Base-by-base conservation (phyloP, 2,888 invertebrate species). In the Bombylius discolor region DNA sequence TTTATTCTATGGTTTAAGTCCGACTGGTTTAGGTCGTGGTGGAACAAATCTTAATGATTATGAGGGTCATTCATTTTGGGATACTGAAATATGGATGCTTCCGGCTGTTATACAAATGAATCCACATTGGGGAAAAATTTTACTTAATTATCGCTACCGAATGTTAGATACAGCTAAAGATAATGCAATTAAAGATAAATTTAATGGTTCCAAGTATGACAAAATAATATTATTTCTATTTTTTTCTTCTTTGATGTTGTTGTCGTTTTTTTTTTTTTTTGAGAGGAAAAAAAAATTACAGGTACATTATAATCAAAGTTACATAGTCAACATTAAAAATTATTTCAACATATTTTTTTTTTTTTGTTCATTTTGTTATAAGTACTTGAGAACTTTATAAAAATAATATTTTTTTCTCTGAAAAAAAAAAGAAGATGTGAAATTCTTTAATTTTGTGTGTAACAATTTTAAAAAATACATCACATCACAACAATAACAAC, bases 1-100 rank as follows among this genome's bases (percentile, higher is more conserved):
- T 31, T 66, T 70, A 1, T 82, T 72, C 65, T 81, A 68, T 53
- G 81, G 81, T 0, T 70, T 81, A 7, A 81, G 81, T 63, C 81
- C 82, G 0, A 77, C 78, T 0, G 80, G 82, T 0, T 65, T 82
- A 12, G 79, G 79, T 0, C 75, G 79, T 56, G 78, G 79, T 12
- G 63, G 61, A 36, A 69, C 68, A 7, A 63, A 69, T 55, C 62
- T 69, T 8, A 66, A 65, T 13, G 75, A 74, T 57, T 75, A 75
- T 58, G 58, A 73, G 76, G 82, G 82, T 13, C 82, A 82, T 64
- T 81, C 78, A 61, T 80, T 81, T 65, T 81, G 81, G 81, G 82
- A 82, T 60, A 81, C 81, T 0, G 82, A 82, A 67, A 79, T 78
- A 49, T 82, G 81, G 81, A 81, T 82, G 78, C 76, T 78, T 52